Evolutionary conservation across 2,113 vertebrate species (phyloP).

Genomic region (Elachura formosa): DNA sequence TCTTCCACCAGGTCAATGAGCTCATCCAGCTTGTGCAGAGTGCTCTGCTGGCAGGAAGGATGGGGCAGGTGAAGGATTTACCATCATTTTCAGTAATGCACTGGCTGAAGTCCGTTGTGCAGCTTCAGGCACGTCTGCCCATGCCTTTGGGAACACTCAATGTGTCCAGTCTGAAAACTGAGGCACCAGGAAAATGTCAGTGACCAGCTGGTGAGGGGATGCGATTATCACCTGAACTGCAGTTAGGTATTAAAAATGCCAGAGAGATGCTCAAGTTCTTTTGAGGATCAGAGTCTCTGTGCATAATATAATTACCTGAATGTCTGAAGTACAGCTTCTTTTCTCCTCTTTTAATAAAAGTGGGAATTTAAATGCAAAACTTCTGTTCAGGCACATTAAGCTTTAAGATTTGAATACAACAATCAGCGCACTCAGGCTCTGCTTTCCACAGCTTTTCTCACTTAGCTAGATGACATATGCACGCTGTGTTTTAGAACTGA

Average conservation of each 20-base stretch:
- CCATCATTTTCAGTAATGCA: neutral
- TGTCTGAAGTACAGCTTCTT: slow-evolving; percentile 10
- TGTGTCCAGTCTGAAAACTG: neutral
- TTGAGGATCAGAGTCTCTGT: neutral
- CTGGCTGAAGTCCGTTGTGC: neutral
- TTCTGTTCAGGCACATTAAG: slow-evolving; percentile 49
- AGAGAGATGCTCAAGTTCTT: neutral
- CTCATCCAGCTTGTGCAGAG: neutral
- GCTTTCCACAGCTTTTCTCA: slow-evolving; percentile 28
- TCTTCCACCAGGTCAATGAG: neutral
- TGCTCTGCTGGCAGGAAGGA: neutral
- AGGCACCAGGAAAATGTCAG: neutral
- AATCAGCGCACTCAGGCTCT: neutral
- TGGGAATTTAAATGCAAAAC: slow-evolving; percentile 51
- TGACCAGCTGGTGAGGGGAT: neutral
- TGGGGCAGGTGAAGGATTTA: neutral
- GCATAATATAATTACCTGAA: neutral
- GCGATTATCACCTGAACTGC: neutral
- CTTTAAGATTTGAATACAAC: slow-evolving; percentile 27
- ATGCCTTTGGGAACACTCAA: neutral
- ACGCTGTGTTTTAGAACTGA: slow-evolving; percentile 24
- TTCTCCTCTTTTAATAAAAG: neutral
- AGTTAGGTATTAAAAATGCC: neutral
- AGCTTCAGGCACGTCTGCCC: neutral
- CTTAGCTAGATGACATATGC: slow-evolving; percentile 40